phyloP scores from a whole-genome alignment of 2,888 invertebrate genomes.

The Neria commutata region DNA sequence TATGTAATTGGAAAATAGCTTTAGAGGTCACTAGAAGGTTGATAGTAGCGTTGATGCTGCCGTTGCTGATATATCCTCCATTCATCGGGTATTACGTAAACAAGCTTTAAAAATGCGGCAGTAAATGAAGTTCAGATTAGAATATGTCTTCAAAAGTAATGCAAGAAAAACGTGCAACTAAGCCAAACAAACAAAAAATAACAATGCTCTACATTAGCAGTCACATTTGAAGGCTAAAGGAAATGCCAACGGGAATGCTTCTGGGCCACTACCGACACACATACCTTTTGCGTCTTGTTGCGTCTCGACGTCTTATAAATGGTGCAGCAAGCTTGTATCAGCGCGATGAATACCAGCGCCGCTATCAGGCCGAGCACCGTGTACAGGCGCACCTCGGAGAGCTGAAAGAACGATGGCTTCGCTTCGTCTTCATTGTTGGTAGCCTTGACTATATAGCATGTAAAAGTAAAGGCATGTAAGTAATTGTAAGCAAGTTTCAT shows the following conservation, averaged over 20 bases:
- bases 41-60: slow-evolving; percentile 60
- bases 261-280: slow-evolving; percentile 19
- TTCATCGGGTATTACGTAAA: slow-evolving; percentile 62
- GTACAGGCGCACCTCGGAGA: slow-evolving; percentile 78
- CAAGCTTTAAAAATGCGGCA: slow-evolving; percentile 57
- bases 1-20: neutral
- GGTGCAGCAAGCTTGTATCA: slow-evolving; percentile 85
- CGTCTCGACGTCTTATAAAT: slow-evolving; percentile 73
- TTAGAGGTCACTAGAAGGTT: slow-evolving; percentile 62
- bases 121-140: slow-evolving; percentile 34
- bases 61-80: slow-evolving; percentile 62
- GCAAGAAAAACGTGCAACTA: neutral
- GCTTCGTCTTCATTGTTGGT: slow-evolving; percentile 57
- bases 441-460: slow-evolving; percentile 44
- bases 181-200: neutral
- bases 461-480: neutral
- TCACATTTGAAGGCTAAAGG: neutral
- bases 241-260: slow-evolving; percentile 4
- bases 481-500: neutral
- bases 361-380: slow-evolving; percentile 82
- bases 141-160: slow-evolving; percentile 25
- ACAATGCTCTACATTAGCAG: too few species aligned
- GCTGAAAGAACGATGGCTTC: slow-evolving; percentile 66
- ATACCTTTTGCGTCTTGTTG: slow-evolving; percentile 73
- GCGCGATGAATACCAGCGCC: slow-evolving; percentile 77